Percentiles rank a stretch among this genome's conserved stretches.
These are phyloP conservation scores for Zaprionus taronus DNA, from an alignment of 1,140 invertebrate species.

Conservation along the genomic window DNA sequence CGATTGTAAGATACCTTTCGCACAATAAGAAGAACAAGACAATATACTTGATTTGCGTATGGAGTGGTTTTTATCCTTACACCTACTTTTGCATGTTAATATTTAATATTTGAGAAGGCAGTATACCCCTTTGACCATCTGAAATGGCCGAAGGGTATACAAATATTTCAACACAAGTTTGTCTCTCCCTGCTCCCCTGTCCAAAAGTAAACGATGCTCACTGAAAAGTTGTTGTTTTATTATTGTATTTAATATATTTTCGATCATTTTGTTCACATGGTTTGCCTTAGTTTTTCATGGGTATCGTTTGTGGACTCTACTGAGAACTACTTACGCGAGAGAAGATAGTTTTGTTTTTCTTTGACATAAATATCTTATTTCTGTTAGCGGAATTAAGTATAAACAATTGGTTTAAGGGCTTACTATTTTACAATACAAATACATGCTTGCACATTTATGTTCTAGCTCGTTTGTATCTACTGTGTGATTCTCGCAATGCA, in stretches of 20 bases:
- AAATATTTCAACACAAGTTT: too few relatives aligned
- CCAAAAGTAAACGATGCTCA: background rate
- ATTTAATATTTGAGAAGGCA: too few relatives aligned
- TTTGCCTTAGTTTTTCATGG: constrained; percentile 60
- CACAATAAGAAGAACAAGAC: too few relatives aligned
- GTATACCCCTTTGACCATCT: too few relatives aligned
- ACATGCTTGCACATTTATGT: constrained; percentile 28
- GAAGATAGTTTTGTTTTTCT: constrained; percentile 22
- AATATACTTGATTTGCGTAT: too few relatives aligned
- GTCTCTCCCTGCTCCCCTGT: constrained; percentile 11
- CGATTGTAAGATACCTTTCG: too few relatives aligned
- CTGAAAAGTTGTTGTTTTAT: constrained; percentile 40
- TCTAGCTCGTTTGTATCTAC: constrained; percentile 1
- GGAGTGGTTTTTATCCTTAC: too few relatives aligned
- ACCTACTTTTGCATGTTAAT: too few relatives aligned
- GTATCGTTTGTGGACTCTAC: constrained; percentile 71
- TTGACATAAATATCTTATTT: constrained; percentile 67
- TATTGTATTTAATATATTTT: constrained; percentile 76
- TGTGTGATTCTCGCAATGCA: constrained; percentile 4
- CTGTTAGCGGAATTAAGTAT: constrained; percentile 44
- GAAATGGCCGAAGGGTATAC: too few relatives aligned
- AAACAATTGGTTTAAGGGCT: constrained; percentile 51
- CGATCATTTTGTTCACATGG: constrained; percentile 68
- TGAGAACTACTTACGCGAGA: constrained; percentile 57
- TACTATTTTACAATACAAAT: constrained; percentile 42